Conservation (phyloP, 2,888 invertebrate species). For the Hermaeophaga mercurialis region DNA sequence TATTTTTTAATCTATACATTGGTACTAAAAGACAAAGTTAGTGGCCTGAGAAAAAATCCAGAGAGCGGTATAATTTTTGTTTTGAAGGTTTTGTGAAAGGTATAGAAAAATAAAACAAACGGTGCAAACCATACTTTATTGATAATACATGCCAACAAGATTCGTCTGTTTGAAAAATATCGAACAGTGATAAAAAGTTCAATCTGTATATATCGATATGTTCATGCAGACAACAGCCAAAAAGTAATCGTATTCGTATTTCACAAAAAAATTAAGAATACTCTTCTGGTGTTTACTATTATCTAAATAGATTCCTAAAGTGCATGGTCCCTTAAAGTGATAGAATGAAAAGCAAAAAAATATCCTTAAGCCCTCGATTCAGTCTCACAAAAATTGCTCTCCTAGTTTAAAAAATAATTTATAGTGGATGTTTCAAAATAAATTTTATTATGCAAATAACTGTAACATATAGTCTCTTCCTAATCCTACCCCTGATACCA, state of each 20-base stretch:
- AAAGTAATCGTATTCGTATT: slow-evolving; percentile 18
- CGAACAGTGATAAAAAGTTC: slow-evolving; percentile 21
- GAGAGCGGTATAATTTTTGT: neutral
- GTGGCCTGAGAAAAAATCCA: too few species aligned
- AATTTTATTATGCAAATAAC: too few species aligned
- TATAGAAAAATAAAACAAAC: slow-evolving; percentile 37
- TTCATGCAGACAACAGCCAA: slow-evolving; percentile 35
- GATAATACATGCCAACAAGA: slow-evolving; percentile 44
- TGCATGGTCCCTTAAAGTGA: slow-evolving; percentile 30
- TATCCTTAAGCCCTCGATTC: slow-evolving; percentile 24
- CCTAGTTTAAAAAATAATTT: neutral
- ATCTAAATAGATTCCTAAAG: slow-evolving; percentile 22
- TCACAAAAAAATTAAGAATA: slow-evolving; percentile 19
- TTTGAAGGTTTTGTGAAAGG: slow-evolving; percentile 14
- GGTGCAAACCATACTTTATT: slow-evolving; percentile 42
- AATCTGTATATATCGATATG: slow-evolving; percentile 19
- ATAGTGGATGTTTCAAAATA: neutral
- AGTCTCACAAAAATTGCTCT: slow-evolving; percentile 14
- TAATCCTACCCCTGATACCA: too few species aligned
- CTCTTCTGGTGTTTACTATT: slow-evolving; percentile 15
- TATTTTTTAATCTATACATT: too few species aligned
- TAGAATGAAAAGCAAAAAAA: slow-evolving; percentile 22
- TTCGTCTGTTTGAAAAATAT: slow-evolving; percentile 29
- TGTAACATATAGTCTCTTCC: too few species aligned
- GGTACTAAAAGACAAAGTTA: too few species aligned